Conservation (phyloP, 1,140 invertebrate genomes). For the Trachelipus rathkii region DNA sequence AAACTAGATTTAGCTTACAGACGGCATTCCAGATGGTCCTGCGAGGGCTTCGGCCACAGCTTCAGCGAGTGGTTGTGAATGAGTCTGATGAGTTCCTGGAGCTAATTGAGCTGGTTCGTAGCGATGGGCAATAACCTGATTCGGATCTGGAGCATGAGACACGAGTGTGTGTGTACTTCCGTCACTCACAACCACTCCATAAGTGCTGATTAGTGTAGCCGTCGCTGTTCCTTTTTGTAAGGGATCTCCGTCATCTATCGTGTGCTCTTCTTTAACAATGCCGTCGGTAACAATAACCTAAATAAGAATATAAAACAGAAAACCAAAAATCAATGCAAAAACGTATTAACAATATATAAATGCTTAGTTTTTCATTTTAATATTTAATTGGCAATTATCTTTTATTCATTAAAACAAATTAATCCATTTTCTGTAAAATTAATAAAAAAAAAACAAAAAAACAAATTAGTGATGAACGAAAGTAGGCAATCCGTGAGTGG, state of each 20-base stretch:
- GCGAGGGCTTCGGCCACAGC: slow-evolving; percentile 42
- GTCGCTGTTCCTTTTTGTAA: background rate
- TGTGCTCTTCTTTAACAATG: background rate
- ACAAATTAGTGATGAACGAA: too few species aligned
- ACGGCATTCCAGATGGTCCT: slow-evolving; percentile 43
- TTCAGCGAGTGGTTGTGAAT: slow-evolving; percentile 38
- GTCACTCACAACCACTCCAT: slow-evolving; percentile 1
- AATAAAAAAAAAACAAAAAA: too few species aligned
- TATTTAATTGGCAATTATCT: too few species aligned
- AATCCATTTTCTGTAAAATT: too few species aligned
- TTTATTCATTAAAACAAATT: too few species aligned
- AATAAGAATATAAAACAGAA: too few species aligned
- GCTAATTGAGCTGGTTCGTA: background rate
- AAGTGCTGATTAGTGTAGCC: background rate
- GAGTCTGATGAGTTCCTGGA: slow-evolving; percentile 28
- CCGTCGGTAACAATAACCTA: background rate
- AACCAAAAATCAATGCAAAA: background rate
- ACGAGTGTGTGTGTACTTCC: background rate
- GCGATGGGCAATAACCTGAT: background rate
- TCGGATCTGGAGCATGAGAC: background rate
- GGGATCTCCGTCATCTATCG: background rate
- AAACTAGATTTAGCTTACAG: slow-evolving; percentile 15
- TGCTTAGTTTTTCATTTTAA: too few species aligned
- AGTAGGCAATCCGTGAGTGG: too few species aligned
- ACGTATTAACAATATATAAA: too few species aligned